Base-by-base conservation (phyloP, 2,113 vertebrate species). In the Aramus guarauna region DNA sequence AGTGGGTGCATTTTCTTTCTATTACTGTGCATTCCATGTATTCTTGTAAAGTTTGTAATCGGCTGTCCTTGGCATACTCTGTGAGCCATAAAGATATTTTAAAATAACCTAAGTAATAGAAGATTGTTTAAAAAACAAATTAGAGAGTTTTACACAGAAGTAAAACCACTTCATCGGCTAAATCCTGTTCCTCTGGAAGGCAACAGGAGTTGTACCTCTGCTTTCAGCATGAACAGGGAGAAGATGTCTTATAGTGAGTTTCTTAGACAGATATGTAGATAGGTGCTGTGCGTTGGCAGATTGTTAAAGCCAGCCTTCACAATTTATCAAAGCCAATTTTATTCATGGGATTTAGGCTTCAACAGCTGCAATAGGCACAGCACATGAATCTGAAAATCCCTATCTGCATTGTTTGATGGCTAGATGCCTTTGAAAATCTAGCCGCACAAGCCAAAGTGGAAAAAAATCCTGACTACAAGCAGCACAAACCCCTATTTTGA, bases 361-460 rank as follows among this genome's bases (percentile, higher is more conserved):
- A 88, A 59, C 41, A 62, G 63, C 59, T 80, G 78, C 75, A 90
- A 53, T 47, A 93, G 67, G n/a, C 71, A 94, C 16, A 82, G 34
- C 43, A 88, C 12, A 19, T 79, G 90, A 94, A 90, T 94, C 82
- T 80, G 59, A 92, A 97, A 86, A 73, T 85, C 67, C 79, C n/a
- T 85, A 15, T 85, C 63, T 94, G 62, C 41, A n/a, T 95, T 86
- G 37, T 83, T 88, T 77, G 55, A 84, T 88, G 60, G 60, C 56
- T 86, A 85, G 52, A 45, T 85, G 72, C 47, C 56, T 96, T 75
- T 90, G 88, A 79, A 92, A 96, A 92, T 47, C 64, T 50, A 56
- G 39, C 60, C 18, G 63, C 2, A 0, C 29, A 85, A 88, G 48
- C 66, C 2, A 3, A 85, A 87, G 17, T 50, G 43, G 45, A 71